Conservation (phyloP, 2,888 invertebrate species). For the Thymelicus lineola region DNA sequence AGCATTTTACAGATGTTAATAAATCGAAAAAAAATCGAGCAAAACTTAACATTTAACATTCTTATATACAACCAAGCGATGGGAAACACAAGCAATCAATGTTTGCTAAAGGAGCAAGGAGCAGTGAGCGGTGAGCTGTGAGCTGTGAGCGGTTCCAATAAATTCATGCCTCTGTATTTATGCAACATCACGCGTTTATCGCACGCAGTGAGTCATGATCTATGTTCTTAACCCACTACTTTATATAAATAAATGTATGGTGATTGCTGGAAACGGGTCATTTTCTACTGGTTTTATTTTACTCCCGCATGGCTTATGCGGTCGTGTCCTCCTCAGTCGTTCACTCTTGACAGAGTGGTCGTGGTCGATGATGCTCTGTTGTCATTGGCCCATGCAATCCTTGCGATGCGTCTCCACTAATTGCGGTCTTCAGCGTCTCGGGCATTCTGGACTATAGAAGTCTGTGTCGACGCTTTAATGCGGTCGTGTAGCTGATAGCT, state of each 20-base stretch:
- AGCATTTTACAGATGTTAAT: no score
- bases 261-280: constrained; percentile 22
- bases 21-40: no score
- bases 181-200: constrained; percentile 1
- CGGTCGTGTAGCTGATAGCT: no score
- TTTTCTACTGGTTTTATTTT: constrained; percentile 8
- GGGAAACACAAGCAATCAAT: constrained; percentile 4
- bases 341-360: no score
- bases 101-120: neutral
- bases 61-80: neutral
- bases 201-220: constrained; percentile 22
- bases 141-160: neutral
- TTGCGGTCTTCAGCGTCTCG: no score
- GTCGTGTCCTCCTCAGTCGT: no score
- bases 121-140: no score
- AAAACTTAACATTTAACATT: neutral
- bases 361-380: no score
- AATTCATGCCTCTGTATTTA: constrained; percentile 5
- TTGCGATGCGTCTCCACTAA: no score
- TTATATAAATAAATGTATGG: constrained; percentile 27
- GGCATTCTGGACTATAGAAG: no score
- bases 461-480: no score
- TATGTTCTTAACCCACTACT: constrained; percentile 25
- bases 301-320: neutral
- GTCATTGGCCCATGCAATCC: no score